Percentiles rank a stretch among this genome's conserved stretches.
Evolutionary conservation across 1,140 invertebrate genomes (phyloP).

Genomic region (Drosophila ananassae): DNA sequence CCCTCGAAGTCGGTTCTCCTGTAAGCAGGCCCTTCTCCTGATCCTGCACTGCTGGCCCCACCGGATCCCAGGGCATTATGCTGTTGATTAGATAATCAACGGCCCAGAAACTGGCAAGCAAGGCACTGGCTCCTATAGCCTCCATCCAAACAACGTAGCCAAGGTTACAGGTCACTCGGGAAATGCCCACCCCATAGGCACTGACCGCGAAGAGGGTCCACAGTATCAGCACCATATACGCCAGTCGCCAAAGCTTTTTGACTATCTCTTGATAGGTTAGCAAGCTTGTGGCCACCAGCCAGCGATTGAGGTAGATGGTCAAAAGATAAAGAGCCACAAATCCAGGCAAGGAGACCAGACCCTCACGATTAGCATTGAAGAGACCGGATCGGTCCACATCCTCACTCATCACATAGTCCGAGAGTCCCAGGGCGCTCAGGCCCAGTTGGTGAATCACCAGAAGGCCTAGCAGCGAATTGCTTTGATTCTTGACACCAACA

Average conservation of each 20-base stretch:
- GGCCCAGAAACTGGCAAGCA: constrained; percentile 38
- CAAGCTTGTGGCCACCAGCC: constrained; percentile 39
- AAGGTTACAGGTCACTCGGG: constrained; percentile 61
- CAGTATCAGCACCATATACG: constrained; percentile 18
- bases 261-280: constrained; percentile 51
- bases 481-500: too few relatives aligned
- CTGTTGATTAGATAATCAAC: constrained; percentile 53
- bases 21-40: constrained; percentile 45
- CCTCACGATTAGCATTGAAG: constrained; percentile 94
- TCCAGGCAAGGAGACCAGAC: constrained; percentile 92
- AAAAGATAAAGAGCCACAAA: constrained; percentile 93
- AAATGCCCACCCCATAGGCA: constrained; percentile 43
- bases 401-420: constrained; percentile 89
- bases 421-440: constrained; percentile 84
- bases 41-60: not conserved
- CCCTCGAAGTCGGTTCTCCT: not conserved
- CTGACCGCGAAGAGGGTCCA: constrained; percentile 34
- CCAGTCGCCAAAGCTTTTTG: constrained; percentile 26
- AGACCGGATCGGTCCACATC: constrained; percentile 86
- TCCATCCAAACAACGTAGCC: constrained; percentile 59
- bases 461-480: constrained; percentile 84
- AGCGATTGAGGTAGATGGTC: constrained; percentile 86
- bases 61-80: constrained; percentile 33
- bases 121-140: constrained; percentile 38
- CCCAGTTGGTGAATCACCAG: constrained; percentile 43